Evolutionary conservation across 2,888 invertebrate species (phyloP).

Genomic region (Yponomeuta evonymella): DNA sequence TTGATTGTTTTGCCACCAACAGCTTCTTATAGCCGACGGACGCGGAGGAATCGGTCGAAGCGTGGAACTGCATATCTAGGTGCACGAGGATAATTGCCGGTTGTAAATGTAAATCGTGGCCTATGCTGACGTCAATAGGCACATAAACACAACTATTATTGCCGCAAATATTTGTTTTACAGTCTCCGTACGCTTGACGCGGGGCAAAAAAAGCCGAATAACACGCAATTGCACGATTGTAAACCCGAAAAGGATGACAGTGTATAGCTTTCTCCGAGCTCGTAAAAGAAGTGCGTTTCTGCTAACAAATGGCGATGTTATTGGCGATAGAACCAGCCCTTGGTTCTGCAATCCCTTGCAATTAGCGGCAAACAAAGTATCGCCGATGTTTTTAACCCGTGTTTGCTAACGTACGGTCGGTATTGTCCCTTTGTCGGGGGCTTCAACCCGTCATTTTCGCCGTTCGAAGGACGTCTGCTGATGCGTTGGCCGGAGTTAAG

Average conservation of each 20-base stretch:
- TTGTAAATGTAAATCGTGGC: constrained; percentile 1
- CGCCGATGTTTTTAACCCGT: constrained; percentile 33
- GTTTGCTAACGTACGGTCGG: constrained; percentile 50
- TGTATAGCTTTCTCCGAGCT: constrained; percentile 31
- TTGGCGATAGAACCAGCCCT: too few species aligned
- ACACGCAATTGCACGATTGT: constrained; percentile 26
- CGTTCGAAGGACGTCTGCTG: constrained; percentile 30
- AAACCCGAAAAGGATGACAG: background rate
- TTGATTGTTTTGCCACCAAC: constrained; percentile 7
- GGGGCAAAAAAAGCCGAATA: constrained; percentile 14
- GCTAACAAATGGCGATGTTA: constrained; percentile 45
- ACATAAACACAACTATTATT: constrained; percentile 7
- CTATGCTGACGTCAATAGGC: background rate
- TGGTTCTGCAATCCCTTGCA: too few species aligned
- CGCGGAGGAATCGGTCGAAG: background rate
- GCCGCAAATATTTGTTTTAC: background rate
- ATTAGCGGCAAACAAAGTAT: constrained; percentile 56
- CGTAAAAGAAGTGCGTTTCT: constrained; percentile 48
- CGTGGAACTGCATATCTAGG: background rate
- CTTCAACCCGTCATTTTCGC: constrained; percentile 53
- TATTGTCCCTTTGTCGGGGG: constrained; percentile 44
- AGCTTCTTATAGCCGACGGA: background rate
- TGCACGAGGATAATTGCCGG: background rate
- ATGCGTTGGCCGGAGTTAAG: constrained; percentile 37
- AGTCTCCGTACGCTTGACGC: constrained; percentile 4